phyloP scores from a whole-genome alignment of 2,888 invertebrate species.

The Mesochorus sp. region DNA sequence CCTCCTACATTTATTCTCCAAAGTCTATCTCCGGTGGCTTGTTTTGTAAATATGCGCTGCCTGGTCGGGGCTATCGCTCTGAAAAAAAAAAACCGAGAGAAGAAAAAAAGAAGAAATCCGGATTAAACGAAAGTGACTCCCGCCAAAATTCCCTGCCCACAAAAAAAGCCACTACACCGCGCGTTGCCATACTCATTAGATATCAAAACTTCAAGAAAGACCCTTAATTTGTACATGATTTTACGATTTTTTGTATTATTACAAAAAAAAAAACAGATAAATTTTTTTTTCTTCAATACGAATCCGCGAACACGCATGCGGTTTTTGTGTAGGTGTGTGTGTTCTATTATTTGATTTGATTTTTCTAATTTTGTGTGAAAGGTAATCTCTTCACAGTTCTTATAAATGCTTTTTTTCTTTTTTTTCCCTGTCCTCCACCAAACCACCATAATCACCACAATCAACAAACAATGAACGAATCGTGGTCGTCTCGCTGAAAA shows the following conservation, averaged over 20 bases:
- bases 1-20: conserved; percentile 65
- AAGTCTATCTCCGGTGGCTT: conserved; percentile 82
- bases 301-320: conserved; percentile 84
- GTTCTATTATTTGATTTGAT: too few relatives aligned
- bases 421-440: conserved; percentile 78
- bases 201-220: neutral
- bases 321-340: conserved; percentile 77
- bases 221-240: neutral
- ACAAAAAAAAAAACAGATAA: too few relatives aligned
- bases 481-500: conserved; percentile 61
- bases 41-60: conserved; percentile 85
- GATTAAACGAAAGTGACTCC: conserved; percentile 36
- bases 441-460: conserved; percentile 72
- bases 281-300: conserved; percentile 25
- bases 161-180: conserved; percentile 15
- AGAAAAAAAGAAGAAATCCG: conserved; percentile 32
- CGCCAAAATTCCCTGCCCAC: neutral
- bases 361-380: conserved; percentile 87
- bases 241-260: neutral
- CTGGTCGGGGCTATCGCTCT: conserved; percentile 77
- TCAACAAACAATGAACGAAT: conserved; percentile 62
- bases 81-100: too few relatives aligned
- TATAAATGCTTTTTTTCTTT: conserved; percentile 89
- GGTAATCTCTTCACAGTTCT: conserved; percentile 95
- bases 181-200: neutral